Percentiles rank a stretch among this genome's conserved stretches.
These are phyloP conservation scores for Lampropteryx suffumata DNA, from an alignment of 2,888 invertebrate species.

Conservation along the genomic window DNA sequence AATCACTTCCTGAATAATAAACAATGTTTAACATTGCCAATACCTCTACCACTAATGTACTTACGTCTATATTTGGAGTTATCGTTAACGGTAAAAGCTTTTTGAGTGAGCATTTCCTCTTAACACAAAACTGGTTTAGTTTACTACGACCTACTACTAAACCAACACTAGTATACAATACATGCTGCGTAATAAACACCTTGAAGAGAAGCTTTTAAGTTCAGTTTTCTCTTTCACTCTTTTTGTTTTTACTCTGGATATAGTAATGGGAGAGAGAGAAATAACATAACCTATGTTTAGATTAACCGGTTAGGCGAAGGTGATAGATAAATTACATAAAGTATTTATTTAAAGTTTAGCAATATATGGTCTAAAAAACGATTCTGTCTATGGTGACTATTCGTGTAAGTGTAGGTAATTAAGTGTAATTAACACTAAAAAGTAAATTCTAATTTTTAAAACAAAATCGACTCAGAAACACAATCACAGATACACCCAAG, in stretches of 20 bases:
- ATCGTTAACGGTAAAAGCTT: slow-evolving; percentile 66
- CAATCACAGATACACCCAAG: no score
- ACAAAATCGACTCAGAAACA: no score
- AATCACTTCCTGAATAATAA: not conserved
- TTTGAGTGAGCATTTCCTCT: slow-evolving; percentile 68
- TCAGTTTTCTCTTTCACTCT: slow-evolving; percentile 21
- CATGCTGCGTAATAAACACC: slow-evolving; percentile 14
- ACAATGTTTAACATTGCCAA: not conserved
- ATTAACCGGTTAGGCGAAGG: slow-evolving; percentile 52
- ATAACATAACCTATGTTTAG: slow-evolving; percentile 31
- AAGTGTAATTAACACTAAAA: no score
- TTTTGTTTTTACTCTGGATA: slow-evolving; percentile 25
- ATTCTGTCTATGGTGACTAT: no score
- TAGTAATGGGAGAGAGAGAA: slow-evolving; percentile 42
- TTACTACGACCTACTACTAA: slow-evolving; percentile 77
- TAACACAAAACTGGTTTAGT: slow-evolving; percentile 68
- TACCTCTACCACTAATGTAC: slow-evolving; percentile 8
- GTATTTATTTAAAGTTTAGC: not conserved
- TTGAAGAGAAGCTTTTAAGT: slow-evolving; percentile 19
- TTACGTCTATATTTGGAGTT: slow-evolving; percentile 55
- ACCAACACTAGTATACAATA: slow-evolving; percentile 41
- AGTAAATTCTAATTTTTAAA: no score
- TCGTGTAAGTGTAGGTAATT: no score
- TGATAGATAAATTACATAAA: slow-evolving; percentile 34
- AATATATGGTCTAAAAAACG: not conserved